Percentiles rank a stretch among this genome's conserved stretches.
Conservation (phyloP, 2,888 invertebrate species). For the Andrena bucephala region DNA sequence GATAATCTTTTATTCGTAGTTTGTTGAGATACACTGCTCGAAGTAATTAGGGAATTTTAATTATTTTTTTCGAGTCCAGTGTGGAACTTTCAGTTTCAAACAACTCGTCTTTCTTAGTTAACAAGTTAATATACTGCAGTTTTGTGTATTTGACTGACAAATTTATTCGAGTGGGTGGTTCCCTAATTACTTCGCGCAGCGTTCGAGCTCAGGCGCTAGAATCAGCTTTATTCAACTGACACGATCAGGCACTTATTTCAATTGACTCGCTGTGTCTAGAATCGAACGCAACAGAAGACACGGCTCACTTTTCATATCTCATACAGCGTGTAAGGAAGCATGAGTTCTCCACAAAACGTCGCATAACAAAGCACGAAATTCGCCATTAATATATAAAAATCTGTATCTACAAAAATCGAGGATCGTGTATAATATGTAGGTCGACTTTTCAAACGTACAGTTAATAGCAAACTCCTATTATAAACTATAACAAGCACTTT, state of each 20-base stretch:
- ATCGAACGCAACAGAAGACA: constrained; percentile 12
- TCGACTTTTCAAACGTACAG: constrained; percentile 15
- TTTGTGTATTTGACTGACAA: background rate
- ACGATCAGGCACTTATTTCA: constrained; percentile 52
- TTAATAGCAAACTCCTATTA: constrained; percentile 19
- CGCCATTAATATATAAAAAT: constrained; percentile 51
- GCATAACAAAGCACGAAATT: constrained; percentile 32
- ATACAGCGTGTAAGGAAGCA: constrained; percentile 34
- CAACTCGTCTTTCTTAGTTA: too few species aligned
- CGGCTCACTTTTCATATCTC: background rate
- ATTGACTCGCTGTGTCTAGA: constrained; percentile 39
- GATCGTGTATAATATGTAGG: background rate
- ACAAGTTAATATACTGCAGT: background rate
- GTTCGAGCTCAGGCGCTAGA: background rate
- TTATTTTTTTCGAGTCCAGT: too few species aligned
- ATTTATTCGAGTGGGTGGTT: background rate
- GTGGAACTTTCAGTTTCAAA: too few species aligned
- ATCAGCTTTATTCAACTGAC: constrained; percentile 21
- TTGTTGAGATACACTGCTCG: background rate
- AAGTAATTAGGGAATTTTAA: constrained; percentile 25
- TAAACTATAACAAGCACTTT: constrained; percentile 41
- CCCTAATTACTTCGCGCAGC: constrained; percentile 1
- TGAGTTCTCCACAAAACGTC: constrained; percentile 1
- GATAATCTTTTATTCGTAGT: background rate
- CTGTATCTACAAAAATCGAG: constrained; percentile 54